Percentiles rank a stretch among this genome's conserved stretches.
These are phyloP conservation scores for Noctilio leporinus DNA, from an alignment of 2,113 vertebrate species.

Conservation along the genomic window DNA sequence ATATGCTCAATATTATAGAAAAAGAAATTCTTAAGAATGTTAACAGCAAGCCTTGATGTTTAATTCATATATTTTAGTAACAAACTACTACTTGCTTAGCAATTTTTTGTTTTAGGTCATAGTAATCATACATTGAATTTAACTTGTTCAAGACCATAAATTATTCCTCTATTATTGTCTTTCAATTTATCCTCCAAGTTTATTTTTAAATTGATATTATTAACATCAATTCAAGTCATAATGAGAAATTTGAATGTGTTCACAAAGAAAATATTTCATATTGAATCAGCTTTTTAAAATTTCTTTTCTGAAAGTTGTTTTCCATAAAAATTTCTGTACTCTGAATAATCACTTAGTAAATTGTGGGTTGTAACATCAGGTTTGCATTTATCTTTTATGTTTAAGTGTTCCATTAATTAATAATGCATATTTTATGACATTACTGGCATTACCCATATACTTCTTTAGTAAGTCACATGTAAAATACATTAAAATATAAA, in stretches of 20 bases:
- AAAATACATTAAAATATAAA: constrained; percentile 22
- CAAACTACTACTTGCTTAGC: neutral
- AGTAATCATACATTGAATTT: neutral
- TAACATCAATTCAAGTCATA: neutral
- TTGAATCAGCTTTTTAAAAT: neutral
- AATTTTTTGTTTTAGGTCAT: neutral
- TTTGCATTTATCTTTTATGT: constrained; percentile 52
- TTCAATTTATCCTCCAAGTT: neutral
- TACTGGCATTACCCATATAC: neutral
- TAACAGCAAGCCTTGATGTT: neutral
- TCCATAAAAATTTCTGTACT: neutral
- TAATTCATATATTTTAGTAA: neutral
- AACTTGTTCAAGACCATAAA: neutral
- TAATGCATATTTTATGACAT: constrained; percentile 12
- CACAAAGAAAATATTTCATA: constrained; percentile 7
- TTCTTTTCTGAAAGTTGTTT: neutral
- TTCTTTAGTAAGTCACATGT: constrained; percentile 35
- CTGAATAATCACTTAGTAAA: constrained; percentile 36
- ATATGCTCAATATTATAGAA: neutral
- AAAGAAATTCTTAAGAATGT: neutral
- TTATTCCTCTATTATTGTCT: neutral
- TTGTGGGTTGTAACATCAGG: neutral
- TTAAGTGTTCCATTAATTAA: constrained; percentile 59
- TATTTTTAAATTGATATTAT: neutral
- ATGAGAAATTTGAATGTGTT: neutral